Base-by-base conservation (phyloP, 2,113 vertebrate genomes). In the Meles meles region DNA sequence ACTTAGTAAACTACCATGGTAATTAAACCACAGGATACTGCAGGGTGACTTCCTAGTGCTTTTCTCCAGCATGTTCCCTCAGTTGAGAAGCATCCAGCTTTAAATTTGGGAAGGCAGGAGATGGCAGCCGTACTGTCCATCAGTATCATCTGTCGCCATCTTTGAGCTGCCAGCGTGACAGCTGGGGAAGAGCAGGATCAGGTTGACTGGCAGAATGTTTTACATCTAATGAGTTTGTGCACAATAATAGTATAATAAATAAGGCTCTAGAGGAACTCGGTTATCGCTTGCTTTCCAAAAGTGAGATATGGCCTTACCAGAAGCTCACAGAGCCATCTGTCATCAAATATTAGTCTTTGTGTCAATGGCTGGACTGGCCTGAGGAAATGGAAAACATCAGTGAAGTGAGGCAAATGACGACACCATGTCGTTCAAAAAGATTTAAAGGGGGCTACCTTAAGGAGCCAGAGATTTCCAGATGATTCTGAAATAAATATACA, bases 131-230 rank as follows among this genome's bases (percentile, higher is more conserved):
- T 87, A 23, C 92, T 65, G 98, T 94, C 98, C 67, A 7, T 97
- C 96, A 98, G 49, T 55, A 1, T 98, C 98, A 97, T 72, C 98
- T 97, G 97, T 90, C 49, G 39, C 44, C 96, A 31, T 91, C 94
- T 72, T 84, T 1, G 6, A 96, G 98, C 94, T 97, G 98, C 97
- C 52, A 29, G 86, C 0, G 0, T 97, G 98, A 98, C 98, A 98
- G 98, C 98, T 97, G 97, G 96, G 97, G 94, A 97, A 92, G 96
- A 98, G 98, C 81, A 31, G 9, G 82, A 98, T 71, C 23, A 95
- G 96, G 96, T 42, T 98, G 98, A 98, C 91, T 98, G 98, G 98
- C 98, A 98, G 98, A 93, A 94, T n/a, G 93, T 97, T 98, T 95
- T 81, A 96, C 93, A 97, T 97, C 96, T 96, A 98, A 98, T 97